Base-by-base conservation (phyloP, 2,113 vertebrate genomes). In the Perca fluviatilis region DNA sequence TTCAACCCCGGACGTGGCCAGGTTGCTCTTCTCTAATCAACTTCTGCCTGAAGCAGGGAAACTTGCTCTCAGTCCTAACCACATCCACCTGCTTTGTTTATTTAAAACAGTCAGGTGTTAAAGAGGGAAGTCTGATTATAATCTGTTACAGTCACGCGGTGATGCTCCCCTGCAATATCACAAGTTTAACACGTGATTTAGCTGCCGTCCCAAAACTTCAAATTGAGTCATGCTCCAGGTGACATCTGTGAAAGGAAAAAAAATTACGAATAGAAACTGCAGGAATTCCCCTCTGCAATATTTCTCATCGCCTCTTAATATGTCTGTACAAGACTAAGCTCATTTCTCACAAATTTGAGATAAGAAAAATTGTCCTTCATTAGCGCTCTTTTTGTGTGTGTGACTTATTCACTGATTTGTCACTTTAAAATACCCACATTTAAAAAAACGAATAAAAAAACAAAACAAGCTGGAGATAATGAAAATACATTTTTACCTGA, bases 41-140 rank as follows among this genome's bases (percentile, higher is more conserved):
- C 0, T n/a, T 4, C 64, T 70, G 1, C 53, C 53, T 51, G 5
- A 65, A 47, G 7, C 62, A 57, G 57, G 23, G 56, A 54, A 74
- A 83, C 40, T 6, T 2, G 2, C 9, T 57, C 10, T 68, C 56
- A 25, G 9, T 50, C 13, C 2, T 10, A 11, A 43, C 40, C 40
- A 43, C 40, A 43, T 43, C 40, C 11, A 43, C 40, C 40, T 11
- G 2, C 40, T 43, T 11, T n/a, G 23, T 40, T n/a, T 46, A 5
- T 71, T 21, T 6, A 4, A 40, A 30, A 11, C 61, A 27, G 61
- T 47, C 89, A 80, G 75, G 72, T 83, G 88, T 73, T 72, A 51
- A 50, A 69, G 76, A 11, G 57, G 71, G 89, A 87, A 91, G 57
- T 84, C 2, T 1, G 63, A 15, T 19, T 27, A 1, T 47, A 40